Conservation (phyloP, 2,888 invertebrate species). For the Graphium colonna region DNA sequence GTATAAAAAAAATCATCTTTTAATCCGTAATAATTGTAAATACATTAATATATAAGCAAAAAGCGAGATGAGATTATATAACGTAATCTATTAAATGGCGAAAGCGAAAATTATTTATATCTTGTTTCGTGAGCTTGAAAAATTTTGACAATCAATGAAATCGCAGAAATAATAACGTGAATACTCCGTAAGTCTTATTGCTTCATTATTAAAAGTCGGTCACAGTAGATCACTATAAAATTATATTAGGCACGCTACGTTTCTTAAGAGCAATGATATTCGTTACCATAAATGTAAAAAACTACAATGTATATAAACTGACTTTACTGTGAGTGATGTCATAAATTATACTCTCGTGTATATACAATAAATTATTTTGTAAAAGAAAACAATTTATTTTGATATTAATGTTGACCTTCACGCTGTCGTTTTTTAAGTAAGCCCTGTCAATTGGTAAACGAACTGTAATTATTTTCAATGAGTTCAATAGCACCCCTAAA, state of each 20-base stretch:
- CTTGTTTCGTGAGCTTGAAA: neutral
- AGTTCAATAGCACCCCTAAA: neutral
- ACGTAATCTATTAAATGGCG: neutral
- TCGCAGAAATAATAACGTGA: neutral
- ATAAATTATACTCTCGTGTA: constrained; percentile 17
- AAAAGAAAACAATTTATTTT: constrained; percentile 22
- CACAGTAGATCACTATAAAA: constrained; percentile 8
- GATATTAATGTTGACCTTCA: constrained; percentile 20
- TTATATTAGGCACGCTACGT: neutral
- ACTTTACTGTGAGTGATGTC: constrained; percentile 15
- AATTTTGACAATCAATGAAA: neutral
- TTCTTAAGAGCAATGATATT: constrained; percentile 15
- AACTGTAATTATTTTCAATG: neutral
- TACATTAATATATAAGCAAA: constrained; percentile 1
- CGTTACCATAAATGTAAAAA: constrained; percentile 22
- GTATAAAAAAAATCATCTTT: constrained; percentile 5
- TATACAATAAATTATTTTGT: constrained; percentile 17
- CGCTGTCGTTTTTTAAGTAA: constrained; percentile 14
- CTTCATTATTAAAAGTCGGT: constrained; percentile 1
- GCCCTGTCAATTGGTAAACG: neutral
- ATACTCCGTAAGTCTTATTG: constrained; percentile 8
- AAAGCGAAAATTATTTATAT: neutral
- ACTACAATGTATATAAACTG: constrained; percentile 17
- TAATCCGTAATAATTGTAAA: constrained; percentile 8
- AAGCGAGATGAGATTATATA: neutral